Percentiles rank a stretch among this genome's conserved stretches.
Conservation (phyloP, 1,140 invertebrate species). For the Tetramorium parvispinum region DNA sequence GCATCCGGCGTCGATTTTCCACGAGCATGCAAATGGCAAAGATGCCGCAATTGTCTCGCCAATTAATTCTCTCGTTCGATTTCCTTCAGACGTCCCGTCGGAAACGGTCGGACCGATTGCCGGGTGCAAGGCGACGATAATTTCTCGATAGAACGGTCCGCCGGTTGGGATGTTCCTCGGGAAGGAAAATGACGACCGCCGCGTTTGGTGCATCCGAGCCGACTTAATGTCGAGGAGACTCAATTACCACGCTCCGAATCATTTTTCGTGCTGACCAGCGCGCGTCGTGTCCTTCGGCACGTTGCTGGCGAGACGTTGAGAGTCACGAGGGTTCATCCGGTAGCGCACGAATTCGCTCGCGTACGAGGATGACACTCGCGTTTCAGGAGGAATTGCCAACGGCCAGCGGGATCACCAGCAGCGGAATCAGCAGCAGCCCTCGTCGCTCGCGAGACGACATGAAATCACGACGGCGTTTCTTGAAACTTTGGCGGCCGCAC, state of each 20-base stretch:
- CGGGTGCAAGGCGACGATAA: neutral
- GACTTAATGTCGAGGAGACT: neutral
- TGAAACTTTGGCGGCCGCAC: constrained; percentile 53
- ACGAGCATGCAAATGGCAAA: neutral
- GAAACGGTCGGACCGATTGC: neutral
- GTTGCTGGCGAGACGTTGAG: constrained; percentile 11
- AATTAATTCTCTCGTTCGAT: neutral
- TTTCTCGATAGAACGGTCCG: neutral
- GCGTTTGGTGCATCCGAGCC: neutral
- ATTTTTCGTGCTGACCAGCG: constrained; percentile 42
- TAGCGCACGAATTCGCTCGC: neutral
- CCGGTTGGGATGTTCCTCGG: neutral
- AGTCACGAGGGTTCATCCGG: constrained; percentile 9
- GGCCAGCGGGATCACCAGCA: neutral
- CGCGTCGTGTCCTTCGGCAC: constrained; percentile 32
- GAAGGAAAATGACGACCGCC: neutral
- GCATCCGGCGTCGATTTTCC: neutral
- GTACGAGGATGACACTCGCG: neutral
- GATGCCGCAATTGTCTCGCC: neutral
- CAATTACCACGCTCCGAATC: constrained; percentile 47
- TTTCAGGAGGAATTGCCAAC: neutral
- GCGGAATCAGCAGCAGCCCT: neutral
- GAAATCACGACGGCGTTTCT: constrained; percentile 42
- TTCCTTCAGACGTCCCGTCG: neutral
- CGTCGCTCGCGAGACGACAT: constrained; percentile 36